Evolutionary conservation across 2,113 vertebrate genomes (phyloP), one percentile per base, ranked within the genome.

Genomic region (Syngnathus typhle): DNA sequence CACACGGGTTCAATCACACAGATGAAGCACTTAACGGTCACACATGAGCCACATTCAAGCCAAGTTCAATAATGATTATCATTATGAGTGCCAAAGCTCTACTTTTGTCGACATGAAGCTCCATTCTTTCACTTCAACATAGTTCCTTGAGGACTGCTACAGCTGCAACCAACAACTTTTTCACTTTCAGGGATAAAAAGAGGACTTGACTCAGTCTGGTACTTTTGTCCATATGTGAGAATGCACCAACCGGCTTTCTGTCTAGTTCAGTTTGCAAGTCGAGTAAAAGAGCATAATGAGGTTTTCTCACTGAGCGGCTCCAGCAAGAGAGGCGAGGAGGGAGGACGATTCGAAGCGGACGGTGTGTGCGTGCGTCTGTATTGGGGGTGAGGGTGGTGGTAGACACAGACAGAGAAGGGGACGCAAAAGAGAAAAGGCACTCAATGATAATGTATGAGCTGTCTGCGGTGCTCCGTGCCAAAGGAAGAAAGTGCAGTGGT

Each of bases 401-500:
- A 80, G 79, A 82, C 77, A 74, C 21, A 21, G 60, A 69, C 60
- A 75, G 72, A 73, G 69, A 82, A 73, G 62, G 80, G 68, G 73
- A 76, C 74, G 68, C 60, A 67, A 77, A 80, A 75, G 64, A 84
- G 68, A 85, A 86, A 87, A 86, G 74, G 78, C 75, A 68, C 78
- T 83, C 79, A 82, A 77, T 87, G 84, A 85, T 88, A 89, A 89
- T 89, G 73, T 85, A 89, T 87, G 87, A 87, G 86, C 86, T 87
- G 85, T 85, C 84, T 77, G 77, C 73, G 47, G 52, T 72, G 77
- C 68, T 75, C 69, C 69, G 58, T 70, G 72, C 62, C 62, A 63
- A 74, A 44, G 62, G 65, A 61, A 70, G 76, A 75, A 68, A 75
- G 81, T 55, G 86, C 86, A 81, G 77, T 60, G 67, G 76, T 85